Percentiles rank a stretch among this genome's conserved stretches.
phyloP scores from a whole-genome alignment of 2,797 vertebrate species.

The Threskiornis aethiopicus region DNA sequence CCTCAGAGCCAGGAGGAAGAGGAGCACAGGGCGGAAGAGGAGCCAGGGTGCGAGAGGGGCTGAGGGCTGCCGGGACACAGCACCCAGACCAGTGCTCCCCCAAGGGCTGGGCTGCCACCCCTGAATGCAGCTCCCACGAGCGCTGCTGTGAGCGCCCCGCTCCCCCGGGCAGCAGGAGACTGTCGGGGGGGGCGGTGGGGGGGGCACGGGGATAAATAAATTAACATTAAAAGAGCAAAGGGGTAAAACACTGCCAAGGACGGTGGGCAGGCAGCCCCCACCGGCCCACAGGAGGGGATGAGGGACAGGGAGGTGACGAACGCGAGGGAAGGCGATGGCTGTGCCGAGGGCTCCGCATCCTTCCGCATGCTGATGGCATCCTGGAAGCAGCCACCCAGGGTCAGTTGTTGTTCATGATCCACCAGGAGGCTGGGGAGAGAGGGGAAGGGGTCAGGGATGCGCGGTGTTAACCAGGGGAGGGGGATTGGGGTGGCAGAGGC shows the following conservation, averaged over 20 bases:
- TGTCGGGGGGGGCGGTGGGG: too few species aligned
- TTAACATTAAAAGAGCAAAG: background rate
- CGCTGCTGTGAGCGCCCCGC: rapidly evolving
- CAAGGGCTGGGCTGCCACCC: background rate
- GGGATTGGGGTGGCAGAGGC: background rate
- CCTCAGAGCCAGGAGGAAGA: background rate
- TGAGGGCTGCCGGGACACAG: background rate
- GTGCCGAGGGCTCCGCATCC: background rate
- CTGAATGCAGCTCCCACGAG: rapidly evolving
- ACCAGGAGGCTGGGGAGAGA: slow-evolving; percentile 88
- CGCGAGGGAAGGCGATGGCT: rapidly evolving
- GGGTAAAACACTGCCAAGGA: background rate
- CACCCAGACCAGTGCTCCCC: background rate
- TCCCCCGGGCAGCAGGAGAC: background rate
- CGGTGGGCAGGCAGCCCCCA: rapidly evolving
- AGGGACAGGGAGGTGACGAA: background rate
- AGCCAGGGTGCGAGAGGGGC: rapidly evolving
- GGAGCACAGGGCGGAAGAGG: background rate
- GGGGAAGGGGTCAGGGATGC: background rate
- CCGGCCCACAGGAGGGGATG: background rate
- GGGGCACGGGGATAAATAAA: background rate
- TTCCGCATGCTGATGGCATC: background rate
- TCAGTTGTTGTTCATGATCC: slow-evolving; percentile 94
- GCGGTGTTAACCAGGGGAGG: too few species aligned
- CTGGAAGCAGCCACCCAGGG: background rate